Percentiles rank a stretch among this genome's conserved stretches.
Evolutionary conservation across 2,888 invertebrate genomes (phyloP).

Genomic region (Eremobia ochroleuca): DNA sequence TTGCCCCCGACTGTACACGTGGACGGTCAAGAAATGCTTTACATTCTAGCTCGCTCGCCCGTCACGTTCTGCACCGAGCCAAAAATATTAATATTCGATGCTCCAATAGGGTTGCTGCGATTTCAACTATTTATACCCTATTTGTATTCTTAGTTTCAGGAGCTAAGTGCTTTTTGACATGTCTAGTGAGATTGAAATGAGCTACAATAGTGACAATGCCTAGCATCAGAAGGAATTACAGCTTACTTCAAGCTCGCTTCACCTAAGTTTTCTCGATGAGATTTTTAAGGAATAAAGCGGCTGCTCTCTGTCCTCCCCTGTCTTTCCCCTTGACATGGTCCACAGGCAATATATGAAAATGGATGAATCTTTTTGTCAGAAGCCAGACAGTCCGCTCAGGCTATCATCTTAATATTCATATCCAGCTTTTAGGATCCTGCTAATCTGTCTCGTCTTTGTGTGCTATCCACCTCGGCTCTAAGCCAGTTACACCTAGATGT

Average conservation of each 20-base stretch:
- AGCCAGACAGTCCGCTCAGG: no score
- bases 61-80: slow-evolving; percentile 67
- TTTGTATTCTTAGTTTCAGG: slow-evolving; percentile 35
- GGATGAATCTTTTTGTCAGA: not conserved
- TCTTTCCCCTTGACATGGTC: not conserved
- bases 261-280: no score
- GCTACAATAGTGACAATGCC: no score
- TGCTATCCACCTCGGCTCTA: not conserved
- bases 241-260: no score
- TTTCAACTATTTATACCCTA: slow-evolving; percentile 54
- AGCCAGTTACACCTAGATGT: not conserved
- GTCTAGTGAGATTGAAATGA: slow-evolving; percentile 15
- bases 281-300: not conserved
- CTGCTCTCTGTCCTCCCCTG: no score
- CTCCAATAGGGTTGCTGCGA: slow-evolving; percentile 66
- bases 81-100: slow-evolving; percentile 82
- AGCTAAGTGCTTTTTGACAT: slow-evolving; percentile 56
- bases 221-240: no score
- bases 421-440: not conserved
- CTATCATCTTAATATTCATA: not conserved
- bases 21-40: slow-evolving; percentile 72
- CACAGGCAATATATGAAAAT: not conserved
- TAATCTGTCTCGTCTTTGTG: not conserved
- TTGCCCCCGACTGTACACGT: slow-evolving; percentile 43
- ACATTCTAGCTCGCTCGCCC: slow-evolving; percentile 61